These are phyloP conservation scores for Oncorhynchus gorbuscha DNA, from an alignment of 2,113 vertebrate genomes.

Conservation along the genomic window DNA sequence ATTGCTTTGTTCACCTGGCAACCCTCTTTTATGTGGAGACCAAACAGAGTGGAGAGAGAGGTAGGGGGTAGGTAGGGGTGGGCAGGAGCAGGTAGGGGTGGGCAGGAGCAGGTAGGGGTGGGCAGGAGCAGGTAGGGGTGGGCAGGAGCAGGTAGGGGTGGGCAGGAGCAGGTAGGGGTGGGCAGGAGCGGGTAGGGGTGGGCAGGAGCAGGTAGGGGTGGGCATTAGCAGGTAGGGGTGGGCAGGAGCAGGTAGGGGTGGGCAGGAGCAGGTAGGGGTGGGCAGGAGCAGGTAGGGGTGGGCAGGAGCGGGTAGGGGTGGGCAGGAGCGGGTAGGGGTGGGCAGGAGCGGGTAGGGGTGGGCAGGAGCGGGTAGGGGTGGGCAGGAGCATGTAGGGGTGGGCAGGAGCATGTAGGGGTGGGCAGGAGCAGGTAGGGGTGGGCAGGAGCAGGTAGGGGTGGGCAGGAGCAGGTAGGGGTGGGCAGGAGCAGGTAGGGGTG, in stretches of 20 bases:
- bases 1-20: constrained; percentile 59
- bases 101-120: constrained; percentile 40
- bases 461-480: constrained; percentile 40
- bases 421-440: constrained; percentile 37
- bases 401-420: too few relatives aligned
- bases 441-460: constrained; percentile 40
- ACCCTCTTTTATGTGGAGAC: constrained; percentile 64
- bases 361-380: constrained; percentile 40
- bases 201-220: too few relatives aligned
- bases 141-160: constrained; percentile 40
- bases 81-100: constrained; percentile 37
- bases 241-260: constrained; percentile 40
- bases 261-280: constrained; percentile 40
- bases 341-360: constrained; percentile 40
- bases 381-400: constrained; percentile 40
- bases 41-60: constrained; percentile 54
- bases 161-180: constrained; percentile 40
- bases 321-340: constrained; percentile 40
- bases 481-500: constrained; percentile 40
- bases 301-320: constrained; percentile 40
- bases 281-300: constrained; percentile 40
- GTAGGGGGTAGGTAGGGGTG: too few relatives aligned
- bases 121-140: constrained; percentile 40
- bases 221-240: constrained; percentile 37
- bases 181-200: constrained; percentile 40